Evolutionary conservation across 2,797 vertebrate genomes (phyloP).

Genomic region (Ctenochaetus hawaiiensis): DNA sequence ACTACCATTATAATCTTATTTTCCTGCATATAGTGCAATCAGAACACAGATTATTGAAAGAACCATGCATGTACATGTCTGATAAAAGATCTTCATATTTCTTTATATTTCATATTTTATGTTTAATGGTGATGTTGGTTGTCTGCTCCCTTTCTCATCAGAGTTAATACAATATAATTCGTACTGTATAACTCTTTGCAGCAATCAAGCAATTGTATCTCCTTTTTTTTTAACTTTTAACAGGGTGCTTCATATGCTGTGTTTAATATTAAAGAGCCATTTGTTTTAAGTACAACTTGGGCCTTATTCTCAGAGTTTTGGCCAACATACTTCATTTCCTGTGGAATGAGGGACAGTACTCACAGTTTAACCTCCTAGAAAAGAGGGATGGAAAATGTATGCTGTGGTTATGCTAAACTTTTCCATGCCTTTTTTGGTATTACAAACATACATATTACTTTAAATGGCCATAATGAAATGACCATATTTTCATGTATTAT

Average conservation of each 20-base stretch:
- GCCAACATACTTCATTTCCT: not conserved
- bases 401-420: not conserved
- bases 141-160: not conserved
- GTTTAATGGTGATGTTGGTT: not conserved
- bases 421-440: not conserved
- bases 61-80: not conserved
- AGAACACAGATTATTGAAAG: not conserved
- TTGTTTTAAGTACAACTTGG: not conserved
- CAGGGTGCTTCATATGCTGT: not conserved
- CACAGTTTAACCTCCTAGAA: conserved; percentile 3
- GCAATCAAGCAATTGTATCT: too few species aligned
- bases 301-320: not conserved
- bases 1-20: not conserved
- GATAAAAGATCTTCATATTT: not conserved
- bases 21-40: not conserved
- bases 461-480: not conserved
- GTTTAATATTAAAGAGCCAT: not conserved
- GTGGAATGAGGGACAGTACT: not conserved
- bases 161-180: not conserved
- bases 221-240: not conserved
- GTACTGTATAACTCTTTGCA: too few species aligned
- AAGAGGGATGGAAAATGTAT: not conserved
- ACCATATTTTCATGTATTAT: not conserved
- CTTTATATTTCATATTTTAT: not conserved
- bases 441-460: not conserved